Evolutionary conservation across 2,113 vertebrate species (phyloP).

Genomic region (Ariopsis seemanni): DNA sequence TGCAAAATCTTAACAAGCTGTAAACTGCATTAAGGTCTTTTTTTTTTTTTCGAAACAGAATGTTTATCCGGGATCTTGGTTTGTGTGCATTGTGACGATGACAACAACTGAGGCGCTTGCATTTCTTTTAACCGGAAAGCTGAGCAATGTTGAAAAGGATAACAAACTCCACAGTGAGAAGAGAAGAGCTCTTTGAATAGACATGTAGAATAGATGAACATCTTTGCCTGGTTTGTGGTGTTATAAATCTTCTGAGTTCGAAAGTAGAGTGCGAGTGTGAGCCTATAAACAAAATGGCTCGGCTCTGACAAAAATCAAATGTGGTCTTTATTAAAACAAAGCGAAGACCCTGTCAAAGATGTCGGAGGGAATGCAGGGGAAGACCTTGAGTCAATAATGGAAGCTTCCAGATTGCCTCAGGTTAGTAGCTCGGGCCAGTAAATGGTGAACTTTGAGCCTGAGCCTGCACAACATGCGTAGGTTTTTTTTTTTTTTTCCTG

Average conservation of each 20-base stretch:
- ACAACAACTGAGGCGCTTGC: neutral
- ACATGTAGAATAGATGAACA: too few species aligned
- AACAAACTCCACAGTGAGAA: too few species aligned
- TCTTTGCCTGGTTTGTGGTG: neutral
- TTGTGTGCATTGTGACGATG: neutral
- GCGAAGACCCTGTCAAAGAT: slow-evolving; percentile 22
- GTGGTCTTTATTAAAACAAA: slow-evolving; percentile 39
- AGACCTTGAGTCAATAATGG: slow-evolving; percentile 41
- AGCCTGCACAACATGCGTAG: neutral
- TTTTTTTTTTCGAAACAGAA: neutral
- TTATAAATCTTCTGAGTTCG: slow-evolving; percentile 28
- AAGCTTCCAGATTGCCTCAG: slow-evolving; percentile 34
- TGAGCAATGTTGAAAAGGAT: too few species aligned
- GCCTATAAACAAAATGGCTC: neutral
- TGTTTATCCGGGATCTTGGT: neutral
- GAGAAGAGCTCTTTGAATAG: too few species aligned
- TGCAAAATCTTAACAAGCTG: neutral
- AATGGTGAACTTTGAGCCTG: slow-evolving; percentile 42
- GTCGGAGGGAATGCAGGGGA: slow-evolving; percentile 2
- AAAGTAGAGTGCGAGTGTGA: neutral
- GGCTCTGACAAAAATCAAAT: slow-evolving; percentile 33
- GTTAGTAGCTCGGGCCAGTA: neutral
- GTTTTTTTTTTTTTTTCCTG: neutral
- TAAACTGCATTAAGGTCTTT: neutral
- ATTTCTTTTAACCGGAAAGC: too few species aligned